These are phyloP conservation scores for Rhizoglyphus robini DNA, from an alignment of 1,140 invertebrate genomes.

Conservation along the genomic window DNA sequence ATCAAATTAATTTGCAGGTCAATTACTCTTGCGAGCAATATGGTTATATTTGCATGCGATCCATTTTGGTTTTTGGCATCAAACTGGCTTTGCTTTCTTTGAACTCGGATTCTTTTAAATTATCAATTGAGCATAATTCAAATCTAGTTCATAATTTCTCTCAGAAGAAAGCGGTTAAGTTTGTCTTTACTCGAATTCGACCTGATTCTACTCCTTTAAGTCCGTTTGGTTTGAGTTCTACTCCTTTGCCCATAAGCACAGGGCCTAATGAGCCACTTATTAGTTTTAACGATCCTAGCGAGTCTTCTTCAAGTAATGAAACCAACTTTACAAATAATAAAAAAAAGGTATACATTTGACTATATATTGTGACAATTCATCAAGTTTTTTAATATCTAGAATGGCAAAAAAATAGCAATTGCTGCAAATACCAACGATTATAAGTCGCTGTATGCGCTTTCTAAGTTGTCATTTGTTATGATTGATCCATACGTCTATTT, in stretches of 20 bases:
- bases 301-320: background rate
- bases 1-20: background rate
- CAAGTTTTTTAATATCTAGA: too few relatives aligned
- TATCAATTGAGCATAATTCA: background rate
- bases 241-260: too few relatives aligned
- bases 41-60: background rate
- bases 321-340: background rate
- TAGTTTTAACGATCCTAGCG: background rate
- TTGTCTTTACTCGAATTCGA: background rate
- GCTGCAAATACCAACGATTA: too few relatives aligned
- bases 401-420: too few relatives aligned
- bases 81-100: background rate
- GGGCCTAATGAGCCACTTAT: background rate
- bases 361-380: too few relatives aligned
- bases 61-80: background rate
- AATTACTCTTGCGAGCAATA: background rate
- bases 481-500: slow-evolving; percentile 55
- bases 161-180: background rate
- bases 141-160: background rate
- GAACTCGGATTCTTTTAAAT: background rate
- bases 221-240: background rate
- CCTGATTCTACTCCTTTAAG: background rate
- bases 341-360: too few relatives aligned
- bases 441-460: background rate
- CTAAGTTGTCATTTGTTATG: slow-evolving; percentile 44